Percentiles rank a stretch among this genome's conserved stretches.
These are phyloP conservation scores for Stenodera caucasica DNA, from an alignment of 2,888 invertebrate species.

Conservation along the genomic window DNA sequence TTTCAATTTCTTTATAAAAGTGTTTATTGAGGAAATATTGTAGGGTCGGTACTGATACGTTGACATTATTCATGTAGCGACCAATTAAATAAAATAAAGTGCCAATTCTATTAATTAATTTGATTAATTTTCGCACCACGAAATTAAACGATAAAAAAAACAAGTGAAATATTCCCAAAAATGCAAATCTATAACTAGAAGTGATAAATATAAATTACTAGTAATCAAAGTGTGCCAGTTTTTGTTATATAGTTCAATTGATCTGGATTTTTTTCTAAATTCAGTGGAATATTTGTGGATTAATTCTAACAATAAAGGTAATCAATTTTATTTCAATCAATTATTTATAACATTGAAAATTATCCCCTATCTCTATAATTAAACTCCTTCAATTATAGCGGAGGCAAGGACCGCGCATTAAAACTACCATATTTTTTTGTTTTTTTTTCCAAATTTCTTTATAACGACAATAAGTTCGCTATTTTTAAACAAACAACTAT, in stretches of 20 bases:
- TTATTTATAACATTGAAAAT: background rate
- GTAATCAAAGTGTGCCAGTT: background rate
- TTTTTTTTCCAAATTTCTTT: background rate
- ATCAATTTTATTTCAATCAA: too few relatives aligned
- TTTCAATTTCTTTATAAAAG: too few relatives aligned
- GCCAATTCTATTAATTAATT: slow-evolving; percentile 5
- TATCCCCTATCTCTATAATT: slow-evolving; percentile 12
- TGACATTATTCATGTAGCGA: slow-evolving; percentile 29
- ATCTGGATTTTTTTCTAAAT: too few relatives aligned
- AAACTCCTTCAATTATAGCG: slow-evolving; percentile 12
- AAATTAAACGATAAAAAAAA: background rate
- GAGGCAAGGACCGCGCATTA: slow-evolving; percentile 10
- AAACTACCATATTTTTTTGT: background rate
- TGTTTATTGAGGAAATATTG: too few relatives aligned
- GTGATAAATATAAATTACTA: background rate
- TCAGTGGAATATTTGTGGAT: background rate
- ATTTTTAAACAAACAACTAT: slow-evolving; percentile 17
- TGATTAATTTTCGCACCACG: slow-evolving; percentile 20
- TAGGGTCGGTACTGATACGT: slow-evolving; percentile 4
- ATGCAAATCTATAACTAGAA: too few relatives aligned
- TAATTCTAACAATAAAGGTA: background rate
- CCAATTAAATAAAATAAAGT: slow-evolving; percentile 3
- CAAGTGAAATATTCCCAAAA: too few relatives aligned
- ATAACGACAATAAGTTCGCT: slow-evolving; percentile 20
- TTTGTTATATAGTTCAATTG: too few relatives aligned